Conservation (phyloP, 2,888 invertebrate species). For the Actias luna region DNA sequence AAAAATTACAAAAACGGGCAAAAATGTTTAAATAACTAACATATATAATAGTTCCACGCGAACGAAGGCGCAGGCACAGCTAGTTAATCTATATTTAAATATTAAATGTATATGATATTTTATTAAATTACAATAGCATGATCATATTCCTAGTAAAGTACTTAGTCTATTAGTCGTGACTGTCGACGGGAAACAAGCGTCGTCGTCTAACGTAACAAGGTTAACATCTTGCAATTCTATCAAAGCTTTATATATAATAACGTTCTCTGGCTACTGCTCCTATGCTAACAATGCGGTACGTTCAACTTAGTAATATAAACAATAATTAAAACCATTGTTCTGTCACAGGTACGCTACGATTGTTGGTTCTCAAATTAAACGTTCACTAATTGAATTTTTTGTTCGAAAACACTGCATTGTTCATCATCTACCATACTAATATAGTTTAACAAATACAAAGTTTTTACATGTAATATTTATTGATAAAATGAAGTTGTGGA, state of each 20-base stretch:
- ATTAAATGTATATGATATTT: background rate
- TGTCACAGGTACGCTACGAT: constrained; percentile 23
- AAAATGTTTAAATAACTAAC: too few relatives aligned
- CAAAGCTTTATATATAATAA: constrained; percentile 57
- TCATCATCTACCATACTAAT: background rate
- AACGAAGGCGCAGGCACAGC: too few relatives aligned
- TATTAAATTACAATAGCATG: background rate
- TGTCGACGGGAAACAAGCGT: constrained; percentile 52
- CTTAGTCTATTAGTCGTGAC: constrained; percentile 54
- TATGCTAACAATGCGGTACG: constrained; percentile 32
- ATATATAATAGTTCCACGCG: too few relatives aligned
- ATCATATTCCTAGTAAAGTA: constrained; percentile 25
- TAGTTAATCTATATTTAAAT: too few relatives aligned
- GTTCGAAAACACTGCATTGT: background rate
- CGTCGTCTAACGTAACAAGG: constrained; percentile 59
- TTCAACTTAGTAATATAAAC: constrained; percentile 36
- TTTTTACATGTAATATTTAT: background rate
- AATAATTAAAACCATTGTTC: constrained; percentile 36
- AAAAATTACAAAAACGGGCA: too few relatives aligned
- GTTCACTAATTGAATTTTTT: constrained; percentile 25
- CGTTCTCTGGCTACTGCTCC: constrained; percentile 45
- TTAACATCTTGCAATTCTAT: constrained; percentile 66
- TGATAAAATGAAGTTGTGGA: background rate
- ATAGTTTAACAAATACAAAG: background rate
- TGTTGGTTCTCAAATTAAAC: constrained; percentile 28